Conservation (phyloP, 2,888 invertebrate species). For the Phalangium opilio region DNA sequence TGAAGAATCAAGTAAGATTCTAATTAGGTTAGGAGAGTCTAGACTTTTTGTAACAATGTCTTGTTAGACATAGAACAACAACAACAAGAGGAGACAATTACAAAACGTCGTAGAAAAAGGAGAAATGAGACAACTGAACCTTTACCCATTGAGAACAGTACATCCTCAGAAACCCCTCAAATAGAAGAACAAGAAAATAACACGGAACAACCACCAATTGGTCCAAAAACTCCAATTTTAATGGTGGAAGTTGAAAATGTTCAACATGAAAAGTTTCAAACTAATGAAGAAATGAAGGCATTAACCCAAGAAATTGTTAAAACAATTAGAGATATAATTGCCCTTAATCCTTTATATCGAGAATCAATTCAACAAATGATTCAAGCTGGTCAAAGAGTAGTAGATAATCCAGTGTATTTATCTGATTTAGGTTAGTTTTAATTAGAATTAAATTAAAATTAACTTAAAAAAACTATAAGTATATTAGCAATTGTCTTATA, state of each 20-base stretch:
- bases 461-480: neutral
- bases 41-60: no score
- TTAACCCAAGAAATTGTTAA: slow-evolving; percentile 91
- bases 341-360: slow-evolving; percentile 88
- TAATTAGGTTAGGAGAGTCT: no score
- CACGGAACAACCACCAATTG: slow-evolving; percentile 11
- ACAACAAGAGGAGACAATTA: neutral
- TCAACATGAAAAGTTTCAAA: slow-evolving; percentile 67
- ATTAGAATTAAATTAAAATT: neutral
- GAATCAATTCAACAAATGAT: slow-evolving; percentile 97
- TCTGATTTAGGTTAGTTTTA: slow-evolving; percentile 61
- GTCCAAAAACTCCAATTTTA: slow-evolving; percentile 42
- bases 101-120: slow-evolving; percentile 1
- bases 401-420: slow-evolving; percentile 95
- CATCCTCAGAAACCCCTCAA: no score
- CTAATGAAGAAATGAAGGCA: slow-evolving; percentile 91
- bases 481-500: slow-evolving; percentile 14
- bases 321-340: slow-evolving; percentile 89
- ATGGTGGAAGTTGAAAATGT: slow-evolving; percentile 93
- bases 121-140: neutral
- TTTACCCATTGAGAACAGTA: neutral
- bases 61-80: no score
- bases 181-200: slow-evolving; percentile 14
- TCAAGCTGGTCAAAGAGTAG: slow-evolving; percentile 87
- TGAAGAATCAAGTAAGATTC: no score